Conservation (phyloP, 2,797 vertebrate genomes). For the Urophycis tenuis region DNA sequence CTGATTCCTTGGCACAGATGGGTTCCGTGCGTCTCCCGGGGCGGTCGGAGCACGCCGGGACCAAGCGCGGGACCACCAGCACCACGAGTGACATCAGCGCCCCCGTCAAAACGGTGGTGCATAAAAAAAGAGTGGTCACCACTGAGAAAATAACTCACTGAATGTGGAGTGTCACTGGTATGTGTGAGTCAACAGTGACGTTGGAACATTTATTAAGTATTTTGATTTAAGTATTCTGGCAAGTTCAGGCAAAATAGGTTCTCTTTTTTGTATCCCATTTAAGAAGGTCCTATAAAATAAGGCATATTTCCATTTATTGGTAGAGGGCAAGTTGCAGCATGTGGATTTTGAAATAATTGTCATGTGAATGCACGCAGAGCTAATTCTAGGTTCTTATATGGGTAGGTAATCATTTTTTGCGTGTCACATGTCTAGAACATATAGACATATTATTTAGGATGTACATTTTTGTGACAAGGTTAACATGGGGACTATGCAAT, state of each 20-base stretch:
- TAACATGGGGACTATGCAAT: neutral
- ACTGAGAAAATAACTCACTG: constrained; percentile 15
- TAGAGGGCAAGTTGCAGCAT: constrained; percentile 17
- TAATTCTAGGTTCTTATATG: neutral
- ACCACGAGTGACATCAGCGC: constrained; percentile 15
- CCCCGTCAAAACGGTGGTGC: constrained; percentile 40
- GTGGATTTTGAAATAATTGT: constrained; percentile 1
- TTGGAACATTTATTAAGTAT: neutral
- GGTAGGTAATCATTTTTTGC: neutral
- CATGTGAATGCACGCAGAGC: neutral
- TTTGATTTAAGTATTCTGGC: neutral
- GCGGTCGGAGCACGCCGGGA: constrained; percentile 18
- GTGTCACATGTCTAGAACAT: neutral
- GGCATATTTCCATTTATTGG: constrained; percentile 4
- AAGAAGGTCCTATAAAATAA: neutral
- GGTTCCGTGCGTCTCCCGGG: neutral
- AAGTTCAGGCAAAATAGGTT: neutral
- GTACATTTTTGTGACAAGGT: neutral
- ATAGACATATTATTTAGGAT: neutral
- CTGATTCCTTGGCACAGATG: neutral
- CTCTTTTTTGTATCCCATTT: neutral
- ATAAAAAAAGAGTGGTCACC: constrained; percentile 37
- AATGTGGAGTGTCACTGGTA: neutral
- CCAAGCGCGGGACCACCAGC: constrained; percentile 17
- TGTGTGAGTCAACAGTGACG: neutral